phyloP scores from a whole-genome alignment of 2,113 vertebrate genomes.

The Laticauda laticaudata region DNA sequence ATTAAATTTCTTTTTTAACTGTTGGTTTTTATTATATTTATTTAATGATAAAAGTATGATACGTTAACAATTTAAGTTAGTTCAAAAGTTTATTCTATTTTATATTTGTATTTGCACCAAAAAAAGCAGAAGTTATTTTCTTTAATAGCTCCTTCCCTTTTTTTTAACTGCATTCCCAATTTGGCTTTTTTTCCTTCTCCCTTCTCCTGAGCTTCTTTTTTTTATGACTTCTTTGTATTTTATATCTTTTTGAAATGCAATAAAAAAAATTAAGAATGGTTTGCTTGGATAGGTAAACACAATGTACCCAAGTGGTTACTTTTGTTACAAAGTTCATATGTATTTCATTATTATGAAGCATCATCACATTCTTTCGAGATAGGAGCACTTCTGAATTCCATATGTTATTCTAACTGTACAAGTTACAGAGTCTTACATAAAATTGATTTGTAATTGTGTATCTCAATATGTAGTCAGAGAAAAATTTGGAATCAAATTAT shows the following conservation, averaged over 20 bases:
- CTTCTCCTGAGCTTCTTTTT: no score
- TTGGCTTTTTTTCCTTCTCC: no score
- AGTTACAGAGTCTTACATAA: background rate
- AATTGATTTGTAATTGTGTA: background rate
- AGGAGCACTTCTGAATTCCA: background rate
- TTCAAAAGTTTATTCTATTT: background rate
- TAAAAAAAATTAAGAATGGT: background rate
- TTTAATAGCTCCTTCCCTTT: background rate
- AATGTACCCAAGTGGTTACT: background rate
- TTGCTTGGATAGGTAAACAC: background rate
- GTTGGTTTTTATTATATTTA: no score
- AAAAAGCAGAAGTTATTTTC: background rate
- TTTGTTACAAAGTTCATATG: background rate
- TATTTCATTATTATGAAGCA: background rate
- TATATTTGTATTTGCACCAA: background rate
- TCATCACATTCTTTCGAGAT: background rate
- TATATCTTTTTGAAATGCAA: no score
- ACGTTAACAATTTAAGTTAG: background rate
- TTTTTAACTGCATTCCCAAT: no score
- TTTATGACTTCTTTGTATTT: no score
- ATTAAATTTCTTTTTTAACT: no score
- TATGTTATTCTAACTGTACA: background rate
- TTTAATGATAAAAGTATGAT: no score
- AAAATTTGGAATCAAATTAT: background rate
- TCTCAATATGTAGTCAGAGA: background rate